Conservation (phyloP, 2,113 vertebrate species). For the Ptychochromis oligacanthus region DNA sequence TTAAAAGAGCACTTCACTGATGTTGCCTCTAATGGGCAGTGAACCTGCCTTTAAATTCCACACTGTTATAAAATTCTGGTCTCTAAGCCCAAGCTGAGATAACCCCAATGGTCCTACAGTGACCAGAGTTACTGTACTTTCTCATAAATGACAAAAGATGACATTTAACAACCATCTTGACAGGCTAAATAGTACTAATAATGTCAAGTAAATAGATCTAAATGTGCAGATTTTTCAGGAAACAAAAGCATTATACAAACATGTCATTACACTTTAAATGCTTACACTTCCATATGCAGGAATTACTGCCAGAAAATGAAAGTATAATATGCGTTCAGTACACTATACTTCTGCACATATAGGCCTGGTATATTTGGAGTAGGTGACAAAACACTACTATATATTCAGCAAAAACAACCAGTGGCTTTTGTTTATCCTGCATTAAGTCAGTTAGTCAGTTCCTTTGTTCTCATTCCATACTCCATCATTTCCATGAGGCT, state of each 20-base stretch:
- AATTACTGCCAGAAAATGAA: not conserved
- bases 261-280: no score
- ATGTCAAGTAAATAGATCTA: not conserved
- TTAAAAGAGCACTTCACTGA: no score
- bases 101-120: not conserved
- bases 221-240: not conserved
- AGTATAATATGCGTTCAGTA: not conserved
- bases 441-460: constrained; percentile 24
- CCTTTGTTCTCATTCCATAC: constrained; percentile 30
- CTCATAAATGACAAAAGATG: not conserved
- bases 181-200: not conserved
- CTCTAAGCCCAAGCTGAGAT: not conserved
- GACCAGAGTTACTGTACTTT: not conserved
- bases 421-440: constrained; percentile 23
- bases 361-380: not conserved
- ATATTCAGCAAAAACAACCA: constrained; percentile 5
- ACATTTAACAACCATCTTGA: not conserved
- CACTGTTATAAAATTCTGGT: not conserved
- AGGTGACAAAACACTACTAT: not conserved
- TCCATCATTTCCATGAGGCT: not conserved
- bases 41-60: no score
- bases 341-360: not conserved
- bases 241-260: no score
- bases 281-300: no score
- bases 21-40: no score